Evolutionary conservation across 2,113 vertebrate species (phyloP).

Genomic region (Athene cunicularia): DNA sequence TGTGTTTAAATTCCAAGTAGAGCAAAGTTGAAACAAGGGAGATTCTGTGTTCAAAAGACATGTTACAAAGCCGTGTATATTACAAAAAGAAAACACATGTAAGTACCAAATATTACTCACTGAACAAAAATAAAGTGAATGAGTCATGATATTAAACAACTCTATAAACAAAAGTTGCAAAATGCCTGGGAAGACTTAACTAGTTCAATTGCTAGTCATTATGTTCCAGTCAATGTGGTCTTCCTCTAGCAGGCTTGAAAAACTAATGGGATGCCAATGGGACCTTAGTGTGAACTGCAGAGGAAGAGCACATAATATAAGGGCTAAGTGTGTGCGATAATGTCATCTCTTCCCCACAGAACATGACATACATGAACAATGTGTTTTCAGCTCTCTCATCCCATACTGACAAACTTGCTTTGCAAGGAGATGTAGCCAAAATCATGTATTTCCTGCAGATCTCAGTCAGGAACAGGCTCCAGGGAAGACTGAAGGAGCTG

Average conservation of each 20-base stretch:
- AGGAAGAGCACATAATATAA: neutral
- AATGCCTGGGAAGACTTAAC: slow-evolving; percentile 31
- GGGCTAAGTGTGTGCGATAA: neutral
- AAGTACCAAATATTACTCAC: slow-evolving; percentile 36
- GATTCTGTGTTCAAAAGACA: neutral
- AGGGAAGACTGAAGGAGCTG: neutral
- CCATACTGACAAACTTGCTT: neutral
- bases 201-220: neutral
- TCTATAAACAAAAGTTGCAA: slow-evolving; percentile 31
- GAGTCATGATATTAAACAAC: slow-evolving; percentile 34
- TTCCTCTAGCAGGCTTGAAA: neutral
- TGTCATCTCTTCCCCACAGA: neutral
- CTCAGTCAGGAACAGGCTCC: neutral
- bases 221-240: neutral
- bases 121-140: slow-evolving; percentile 23
- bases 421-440: neutral
- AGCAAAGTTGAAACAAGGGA: neutral
- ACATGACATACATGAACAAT: neutral
- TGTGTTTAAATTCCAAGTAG: neutral
- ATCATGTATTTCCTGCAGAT: neutral
- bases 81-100: neutral
- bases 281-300: neutral
- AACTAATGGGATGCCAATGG: neutral
- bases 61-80: neutral
- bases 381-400: neutral